Evolutionary conservation across 2,888 invertebrate species (phyloP).

Genomic region (Invenusta paracnida): DNA sequence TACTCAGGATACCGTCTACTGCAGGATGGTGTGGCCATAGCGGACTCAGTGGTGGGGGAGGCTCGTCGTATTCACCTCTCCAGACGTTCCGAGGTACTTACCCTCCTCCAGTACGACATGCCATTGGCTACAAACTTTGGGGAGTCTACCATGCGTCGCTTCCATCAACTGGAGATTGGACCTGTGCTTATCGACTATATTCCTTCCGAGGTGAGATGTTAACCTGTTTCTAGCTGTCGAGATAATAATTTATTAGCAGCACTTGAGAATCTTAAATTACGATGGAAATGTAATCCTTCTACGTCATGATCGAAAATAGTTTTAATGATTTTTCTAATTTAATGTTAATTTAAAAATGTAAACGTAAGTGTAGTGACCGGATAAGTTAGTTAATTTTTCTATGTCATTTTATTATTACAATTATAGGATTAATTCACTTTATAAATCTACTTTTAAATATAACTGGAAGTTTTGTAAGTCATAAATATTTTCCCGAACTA

Average conservation of each 20-base stretch:
- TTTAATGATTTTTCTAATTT: too few relatives aligned
- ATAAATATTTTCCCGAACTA: too few relatives aligned
- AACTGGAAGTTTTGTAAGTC: too few relatives aligned
- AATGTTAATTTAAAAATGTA: too few relatives aligned
- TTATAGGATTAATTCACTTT: too few relatives aligned
- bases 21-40: slow-evolving; percentile 41
- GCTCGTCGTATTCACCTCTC: slow-evolving; percentile 1
- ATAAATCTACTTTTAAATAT: too few relatives aligned
- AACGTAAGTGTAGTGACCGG: too few relatives aligned
- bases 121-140: neutral
- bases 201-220: too few relatives aligned
- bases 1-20: slow-evolving; percentile 41
- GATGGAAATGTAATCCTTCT: too few relatives aligned
- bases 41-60: neutral
- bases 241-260: neutral
- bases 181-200: slow-evolving; percentile 41
- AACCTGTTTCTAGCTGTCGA: neutral
- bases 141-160: neutral
- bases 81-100: slow-evolving; percentile 34
- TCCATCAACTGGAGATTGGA: slow-evolving; percentile 31
- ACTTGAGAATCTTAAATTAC: neutral
- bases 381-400: too few relatives aligned
- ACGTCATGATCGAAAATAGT: too few relatives aligned
- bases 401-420: too few relatives aligned
- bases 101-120: slow-evolving; percentile 36